Base-by-base conservation (phyloP, 1,140 invertebrate species). In the Drosophila trapezifrons region DNA sequence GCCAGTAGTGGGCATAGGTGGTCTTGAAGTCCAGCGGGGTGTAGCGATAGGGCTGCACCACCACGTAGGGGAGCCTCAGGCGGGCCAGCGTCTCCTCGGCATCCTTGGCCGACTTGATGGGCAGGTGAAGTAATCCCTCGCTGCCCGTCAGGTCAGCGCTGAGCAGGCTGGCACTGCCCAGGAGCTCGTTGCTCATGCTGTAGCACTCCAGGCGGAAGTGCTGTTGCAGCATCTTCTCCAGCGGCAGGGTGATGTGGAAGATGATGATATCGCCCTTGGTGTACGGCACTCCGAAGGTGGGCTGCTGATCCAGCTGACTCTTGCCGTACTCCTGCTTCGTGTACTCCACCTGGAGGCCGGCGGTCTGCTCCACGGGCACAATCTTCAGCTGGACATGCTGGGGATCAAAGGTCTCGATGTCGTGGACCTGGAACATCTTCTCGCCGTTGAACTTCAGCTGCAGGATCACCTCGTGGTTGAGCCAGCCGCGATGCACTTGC, bases 1-100 rank as follows among this genome's bases (percentile, higher is more conserved):
- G 96, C 97, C 97, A 98, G 90, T 97, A 95, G 79, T 95, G 95
- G 13, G 96, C 94, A 87, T 96, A 98, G 6, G 96, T 96, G 15
- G 95, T 94, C 87, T 95, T 95, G 93, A 98, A 95, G 82, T 96
- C 95, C 93, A 96, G 96, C 1, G 94, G 59, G 92, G 84, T 94
- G 94, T 81, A 95, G 94, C 47, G 93, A 91, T 92, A 98, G 93
- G 54, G 98, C 95, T 73, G 94, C 29, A 98, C 94, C 49, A 94
- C 92, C 20, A 95, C 89, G 85, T 95, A 95, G 51, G 95, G 93
- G 63, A 94, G 82, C 18, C 92, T 90, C 49, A 94, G 82, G 47
- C 96, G 94, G 78, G 97, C 97, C 69, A 98, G 47, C 8, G 77
- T 86, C 51, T 78, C 77, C 8, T 75, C 73, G 0, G 71, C 46